These are phyloP conservation scores for Pseudorasbora parva DNA, from an alignment of 2,113 vertebrate species.

Conservation along the genomic window DNA sequence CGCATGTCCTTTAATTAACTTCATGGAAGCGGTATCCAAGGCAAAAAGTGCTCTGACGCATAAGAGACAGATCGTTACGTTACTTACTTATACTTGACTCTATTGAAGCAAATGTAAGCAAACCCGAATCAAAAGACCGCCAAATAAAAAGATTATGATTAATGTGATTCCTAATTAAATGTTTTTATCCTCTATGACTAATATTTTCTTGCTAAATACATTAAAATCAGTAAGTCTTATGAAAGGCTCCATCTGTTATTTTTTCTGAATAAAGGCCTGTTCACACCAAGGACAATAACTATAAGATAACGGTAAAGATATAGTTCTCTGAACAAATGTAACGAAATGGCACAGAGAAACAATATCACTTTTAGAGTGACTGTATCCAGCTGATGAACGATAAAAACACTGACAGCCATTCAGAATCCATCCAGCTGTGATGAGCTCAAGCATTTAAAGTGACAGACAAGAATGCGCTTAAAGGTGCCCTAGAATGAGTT, in stretches of 20 bases:
- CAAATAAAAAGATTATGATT: background rate
- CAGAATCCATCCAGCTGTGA: no score
- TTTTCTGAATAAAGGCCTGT: background rate
- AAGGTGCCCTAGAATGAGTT: no score
- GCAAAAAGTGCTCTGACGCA: background rate
- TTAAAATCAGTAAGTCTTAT: background rate
- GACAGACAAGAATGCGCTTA: no score
- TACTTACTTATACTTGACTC: slow-evolving; percentile 15
- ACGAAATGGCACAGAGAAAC: no score
- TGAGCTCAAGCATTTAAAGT: no score
- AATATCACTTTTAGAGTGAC: no score
- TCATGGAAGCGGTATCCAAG: slow-evolving; percentile 12
- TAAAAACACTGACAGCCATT: no score
- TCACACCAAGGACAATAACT: no score
- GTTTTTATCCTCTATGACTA: background rate
- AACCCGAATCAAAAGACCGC: background rate
- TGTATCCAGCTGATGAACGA: no score
- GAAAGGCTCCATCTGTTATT: background rate
- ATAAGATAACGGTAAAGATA: no score
- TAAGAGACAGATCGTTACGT: slow-evolving; percentile 41
- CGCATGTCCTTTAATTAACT: slow-evolving; percentile 40
- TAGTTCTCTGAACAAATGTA: no score
- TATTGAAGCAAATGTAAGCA: background rate
- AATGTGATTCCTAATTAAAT: background rate
- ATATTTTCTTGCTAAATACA: background rate